Conservation (phyloP, 2,113 vertebrate genomes). For the Fregetta grallaria region DNA sequence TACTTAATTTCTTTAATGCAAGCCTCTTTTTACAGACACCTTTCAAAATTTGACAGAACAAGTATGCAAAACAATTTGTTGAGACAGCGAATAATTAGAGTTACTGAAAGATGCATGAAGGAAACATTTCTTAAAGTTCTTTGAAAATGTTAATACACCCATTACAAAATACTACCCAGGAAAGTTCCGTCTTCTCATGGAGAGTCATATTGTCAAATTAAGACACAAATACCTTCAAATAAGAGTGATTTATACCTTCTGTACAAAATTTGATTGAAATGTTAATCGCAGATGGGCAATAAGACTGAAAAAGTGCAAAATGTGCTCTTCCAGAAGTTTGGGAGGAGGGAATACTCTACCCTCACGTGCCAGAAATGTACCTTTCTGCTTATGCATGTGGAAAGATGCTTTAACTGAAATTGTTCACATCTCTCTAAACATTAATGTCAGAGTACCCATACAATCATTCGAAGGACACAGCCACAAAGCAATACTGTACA, state of each 20-base stretch:
- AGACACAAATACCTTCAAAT: background rate
- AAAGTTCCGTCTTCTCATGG: background rate
- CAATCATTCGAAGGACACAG: background rate
- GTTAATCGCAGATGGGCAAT: background rate
- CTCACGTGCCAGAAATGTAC: background rate
- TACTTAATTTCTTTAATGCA: background rate
- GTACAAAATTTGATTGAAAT: background rate
- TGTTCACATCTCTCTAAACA: background rate
- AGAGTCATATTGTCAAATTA: background rate
- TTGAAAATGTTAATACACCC: background rate
- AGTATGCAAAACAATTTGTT: background rate
- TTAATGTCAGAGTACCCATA: background rate
- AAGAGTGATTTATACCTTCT: background rate
- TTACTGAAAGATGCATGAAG: background rate
- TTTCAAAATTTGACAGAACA: background rate
- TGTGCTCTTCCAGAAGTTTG: background rate
- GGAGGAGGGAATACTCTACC: background rate
- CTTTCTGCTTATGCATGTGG: background rate
- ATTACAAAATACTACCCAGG: background rate
- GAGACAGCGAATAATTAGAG: background rate
- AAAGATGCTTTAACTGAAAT: background rate
- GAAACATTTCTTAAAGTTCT: background rate
- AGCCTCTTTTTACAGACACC: background rate
- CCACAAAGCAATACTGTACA: background rate
- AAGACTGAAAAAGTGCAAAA: background rate